Percentiles rank a stretch among this genome's conserved stretches.
Conservation (phyloP, 2,797 vertebrate species). For the Hybognathus amarus region DNA sequence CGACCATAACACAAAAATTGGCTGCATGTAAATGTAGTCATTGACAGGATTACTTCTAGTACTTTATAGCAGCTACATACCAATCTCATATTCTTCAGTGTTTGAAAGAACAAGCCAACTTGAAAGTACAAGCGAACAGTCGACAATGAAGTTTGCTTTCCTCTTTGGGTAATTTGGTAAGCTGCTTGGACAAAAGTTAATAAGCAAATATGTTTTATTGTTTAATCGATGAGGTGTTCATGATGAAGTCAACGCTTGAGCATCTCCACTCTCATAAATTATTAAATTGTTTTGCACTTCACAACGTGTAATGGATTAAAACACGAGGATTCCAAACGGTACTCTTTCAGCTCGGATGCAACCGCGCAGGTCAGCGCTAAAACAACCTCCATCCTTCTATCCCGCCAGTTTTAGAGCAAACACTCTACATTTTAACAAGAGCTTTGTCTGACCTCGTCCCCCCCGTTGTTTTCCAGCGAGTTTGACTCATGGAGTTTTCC, state of each 20-base stretch:
- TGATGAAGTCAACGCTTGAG: slow-evolving; percentile 27
- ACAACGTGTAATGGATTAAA: background rate
- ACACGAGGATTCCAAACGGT: background rate
- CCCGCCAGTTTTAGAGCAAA: slow-evolving; percentile 12
- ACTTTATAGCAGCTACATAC: background rate
- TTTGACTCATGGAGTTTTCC: slow-evolving; percentile 32
- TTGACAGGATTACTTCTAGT: background rate
- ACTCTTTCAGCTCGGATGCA: background rate
- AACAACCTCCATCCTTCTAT: background rate
- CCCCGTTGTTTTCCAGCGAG: slow-evolving; percentile 11
- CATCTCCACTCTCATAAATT: background rate
- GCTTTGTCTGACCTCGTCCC: slow-evolving; percentile 40
- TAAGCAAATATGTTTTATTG: slow-evolving; percentile 43
- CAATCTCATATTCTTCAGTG: background rate
- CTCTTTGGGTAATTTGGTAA: slow-evolving; percentile 41
- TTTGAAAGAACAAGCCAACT: background rate
- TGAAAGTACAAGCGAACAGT: background rate
- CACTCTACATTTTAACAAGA: slow-evolving; percentile 27
- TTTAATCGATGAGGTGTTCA: slow-evolving; percentile 11
- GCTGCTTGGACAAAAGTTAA: slow-evolving; percentile 12
- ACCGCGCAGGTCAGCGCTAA: background rate
- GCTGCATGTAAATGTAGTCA: too few species aligned
- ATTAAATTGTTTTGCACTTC: background rate
- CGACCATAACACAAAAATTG: too few species aligned
- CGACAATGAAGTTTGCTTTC: background rate